Conservation (phyloP, 2,888 invertebrate species). For the Philonicus albiceps region DNA sequence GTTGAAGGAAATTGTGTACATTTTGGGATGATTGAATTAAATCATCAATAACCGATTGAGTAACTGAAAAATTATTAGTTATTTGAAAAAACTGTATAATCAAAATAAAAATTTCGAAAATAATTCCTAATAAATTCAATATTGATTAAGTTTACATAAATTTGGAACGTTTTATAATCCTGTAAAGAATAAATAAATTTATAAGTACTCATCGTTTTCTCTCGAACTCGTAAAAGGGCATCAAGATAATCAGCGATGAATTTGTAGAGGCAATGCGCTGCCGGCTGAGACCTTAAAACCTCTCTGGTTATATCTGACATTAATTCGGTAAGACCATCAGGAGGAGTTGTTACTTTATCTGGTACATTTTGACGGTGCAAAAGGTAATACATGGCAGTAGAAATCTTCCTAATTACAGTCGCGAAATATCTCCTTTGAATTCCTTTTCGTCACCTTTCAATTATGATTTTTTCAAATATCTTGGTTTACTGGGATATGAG, state of each 20-base stretch:
- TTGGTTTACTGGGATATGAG: background rate
- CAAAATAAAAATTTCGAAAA: background rate
- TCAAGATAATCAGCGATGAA: constrained; percentile 77
- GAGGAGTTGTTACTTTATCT: constrained; percentile 63
- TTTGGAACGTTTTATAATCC: background rate
- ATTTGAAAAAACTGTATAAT: background rate
- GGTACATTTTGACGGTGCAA: constrained; percentile 57
- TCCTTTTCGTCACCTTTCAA: background rate
- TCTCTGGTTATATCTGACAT: constrained; percentile 78
- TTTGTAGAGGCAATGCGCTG: constrained; percentile 65
- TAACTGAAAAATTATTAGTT: constrained; percentile 53
- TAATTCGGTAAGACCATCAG: constrained; percentile 74
- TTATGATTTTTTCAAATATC: background rate
- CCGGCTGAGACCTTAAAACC: constrained; percentile 74
- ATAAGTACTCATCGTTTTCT: constrained; percentile 59
- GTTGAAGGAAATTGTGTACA: constrained; percentile 50
- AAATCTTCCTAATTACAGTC: background rate
- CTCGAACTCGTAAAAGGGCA: constrained; percentile 71
- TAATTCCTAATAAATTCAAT: too few species aligned
- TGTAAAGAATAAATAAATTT: background rate
- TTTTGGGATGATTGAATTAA: constrained; percentile 58
- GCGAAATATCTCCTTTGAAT: background rate
- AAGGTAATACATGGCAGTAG: constrained; percentile 56
- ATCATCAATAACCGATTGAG: constrained; percentile 55
- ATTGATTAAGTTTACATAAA: too few species aligned